Conservation (phyloP, 2,888 invertebrate genomes). For the Pomacea canaliculata region DNA sequence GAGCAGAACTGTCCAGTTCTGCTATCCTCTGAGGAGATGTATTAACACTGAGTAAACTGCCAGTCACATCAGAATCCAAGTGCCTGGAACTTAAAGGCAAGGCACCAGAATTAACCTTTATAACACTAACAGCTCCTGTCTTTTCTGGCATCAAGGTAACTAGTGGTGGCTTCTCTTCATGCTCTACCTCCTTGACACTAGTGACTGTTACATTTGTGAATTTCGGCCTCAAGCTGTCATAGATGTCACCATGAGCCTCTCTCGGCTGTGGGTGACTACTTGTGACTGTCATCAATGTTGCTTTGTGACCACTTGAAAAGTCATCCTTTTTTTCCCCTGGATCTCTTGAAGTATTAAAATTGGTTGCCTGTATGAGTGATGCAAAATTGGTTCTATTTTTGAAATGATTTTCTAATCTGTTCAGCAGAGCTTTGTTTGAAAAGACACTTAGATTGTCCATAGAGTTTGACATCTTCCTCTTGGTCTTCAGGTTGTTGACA, state of each 20-base stretch:
- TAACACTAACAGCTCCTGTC: background rate
- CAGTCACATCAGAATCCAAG: background rate
- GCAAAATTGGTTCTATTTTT: constrained; percentile 24
- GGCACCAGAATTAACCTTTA: background rate
- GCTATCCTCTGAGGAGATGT: background rate
- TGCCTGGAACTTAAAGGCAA: background rate
- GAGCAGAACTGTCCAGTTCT: constrained; percentile 2
- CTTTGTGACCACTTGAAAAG: too few species aligned
- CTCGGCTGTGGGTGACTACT: too few species aligned
- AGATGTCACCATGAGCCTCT: too few species aligned
- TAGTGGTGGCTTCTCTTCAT: too few species aligned
- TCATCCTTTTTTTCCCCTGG: too few species aligned
- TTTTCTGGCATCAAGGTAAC: background rate
- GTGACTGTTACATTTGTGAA: too few species aligned
- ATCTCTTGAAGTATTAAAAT: too few species aligned
- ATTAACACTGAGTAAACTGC: background rate
- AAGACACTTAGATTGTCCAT: constrained; percentile 43
- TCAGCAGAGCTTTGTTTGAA: constrained; percentile 51
- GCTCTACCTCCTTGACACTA: too few species aligned
- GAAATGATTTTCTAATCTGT: constrained; percentile 53
- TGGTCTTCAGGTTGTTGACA: background rate
- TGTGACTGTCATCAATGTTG: too few species aligned
- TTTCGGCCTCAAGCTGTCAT: too few species aligned
- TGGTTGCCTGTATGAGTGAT: too few species aligned
- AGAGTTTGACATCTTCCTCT: constrained; percentile 28